Evolutionary conservation across 2,113 vertebrate genomes (phyloP).

Genomic region (Bos indicus): DNA sequence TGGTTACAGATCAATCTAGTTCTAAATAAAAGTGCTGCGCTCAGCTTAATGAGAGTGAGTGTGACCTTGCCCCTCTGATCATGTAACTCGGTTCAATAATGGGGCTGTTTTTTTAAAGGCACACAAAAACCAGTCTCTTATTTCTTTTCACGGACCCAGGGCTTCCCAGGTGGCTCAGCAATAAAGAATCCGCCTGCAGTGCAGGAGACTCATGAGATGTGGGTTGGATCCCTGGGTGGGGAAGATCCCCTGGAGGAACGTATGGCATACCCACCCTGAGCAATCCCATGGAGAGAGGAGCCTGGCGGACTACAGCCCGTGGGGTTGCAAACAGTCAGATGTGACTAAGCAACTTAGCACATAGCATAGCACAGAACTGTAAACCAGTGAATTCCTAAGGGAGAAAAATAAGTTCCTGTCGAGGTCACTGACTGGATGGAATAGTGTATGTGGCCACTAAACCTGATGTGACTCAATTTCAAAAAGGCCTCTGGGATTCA

Average conservation of each 20-base stretch:
- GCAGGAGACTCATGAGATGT: not conserved
- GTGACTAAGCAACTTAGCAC: not conserved
- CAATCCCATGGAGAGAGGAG: not conserved
- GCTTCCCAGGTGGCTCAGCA: not conserved
- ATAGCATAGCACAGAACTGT: not conserved
- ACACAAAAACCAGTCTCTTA: not conserved
- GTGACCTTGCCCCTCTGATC: not conserved
- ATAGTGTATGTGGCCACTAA: not conserved
- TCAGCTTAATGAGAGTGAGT: not conserved
- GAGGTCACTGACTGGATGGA: not conserved
- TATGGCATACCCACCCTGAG: not conserved
- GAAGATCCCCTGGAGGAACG: not conserved
- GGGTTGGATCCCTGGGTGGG: not conserved
- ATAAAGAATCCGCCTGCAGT: not conserved
- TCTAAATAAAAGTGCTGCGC: not conserved
- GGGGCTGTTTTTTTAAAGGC: not conserved
- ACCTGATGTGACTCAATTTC: not conserved
- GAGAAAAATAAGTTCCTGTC: not conserved
- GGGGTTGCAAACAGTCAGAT: not conserved
- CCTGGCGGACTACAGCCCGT: not conserved
- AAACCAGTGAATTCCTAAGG: not conserved
- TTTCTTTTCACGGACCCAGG: not conserved
- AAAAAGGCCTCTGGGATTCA: not conserved
- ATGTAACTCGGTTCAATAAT: not conserved
- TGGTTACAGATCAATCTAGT: fast-evolving